These are phyloP conservation scores for Sinocyclocheilus anshuiensis DNA, from an alignment of 2,113 vertebrate genomes.

Conservation along the genomic window DNA sequence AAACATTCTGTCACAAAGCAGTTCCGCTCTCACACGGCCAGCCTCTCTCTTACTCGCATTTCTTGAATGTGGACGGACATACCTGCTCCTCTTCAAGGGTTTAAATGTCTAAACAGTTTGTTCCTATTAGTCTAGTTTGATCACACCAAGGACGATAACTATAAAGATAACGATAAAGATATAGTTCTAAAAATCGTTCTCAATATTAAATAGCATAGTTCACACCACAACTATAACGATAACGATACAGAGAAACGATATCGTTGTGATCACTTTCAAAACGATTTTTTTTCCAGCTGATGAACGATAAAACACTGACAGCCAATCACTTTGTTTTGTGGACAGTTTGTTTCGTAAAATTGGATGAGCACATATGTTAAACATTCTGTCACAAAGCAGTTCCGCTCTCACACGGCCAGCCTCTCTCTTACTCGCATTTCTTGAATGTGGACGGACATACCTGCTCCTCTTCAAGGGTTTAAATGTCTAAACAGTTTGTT, in stretches of 20 bases:
- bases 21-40: background rate
- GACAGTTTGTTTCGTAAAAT: slow-evolving; percentile 49
- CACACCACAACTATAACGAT: too few species aligned
- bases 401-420: background rate
- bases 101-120: background rate
- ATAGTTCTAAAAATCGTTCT: too few species aligned
- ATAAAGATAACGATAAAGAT: too few species aligned
- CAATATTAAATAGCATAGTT: too few species aligned
- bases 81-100: slow-evolving; percentile 1
- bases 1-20: background rate
- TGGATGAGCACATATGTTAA: slow-evolving; percentile 42
- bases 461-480: slow-evolving; percentile 5
- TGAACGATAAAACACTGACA: too few species aligned
- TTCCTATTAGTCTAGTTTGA: slow-evolving; percentile 53
- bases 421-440: background rate
- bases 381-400: background rate
- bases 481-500: slow-evolving; percentile 4
- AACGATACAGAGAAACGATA: too few species aligned
- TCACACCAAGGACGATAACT: too few species aligned
- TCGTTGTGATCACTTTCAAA: too few species aligned
- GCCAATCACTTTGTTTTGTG: slow-evolving; percentile 51
- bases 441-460: background rate
- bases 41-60: background rate
- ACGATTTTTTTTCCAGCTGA: too few species aligned
- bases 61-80: background rate